Evolutionary conservation across 2,888 invertebrate genomes (phyloP).

Genomic region (Seira musarum): DNA sequence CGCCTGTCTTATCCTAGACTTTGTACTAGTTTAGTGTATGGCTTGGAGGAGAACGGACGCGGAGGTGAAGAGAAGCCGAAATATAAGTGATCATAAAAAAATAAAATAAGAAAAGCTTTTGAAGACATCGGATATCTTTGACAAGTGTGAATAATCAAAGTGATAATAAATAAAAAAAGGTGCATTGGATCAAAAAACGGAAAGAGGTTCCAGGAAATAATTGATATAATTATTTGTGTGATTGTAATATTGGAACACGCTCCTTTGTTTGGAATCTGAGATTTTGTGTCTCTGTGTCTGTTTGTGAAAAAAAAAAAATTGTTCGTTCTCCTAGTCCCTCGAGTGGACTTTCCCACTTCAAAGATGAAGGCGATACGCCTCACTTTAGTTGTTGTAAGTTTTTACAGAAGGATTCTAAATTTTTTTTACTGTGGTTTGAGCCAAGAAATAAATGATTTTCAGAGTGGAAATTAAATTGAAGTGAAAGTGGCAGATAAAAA

Average conservation of each 20-base stretch:
- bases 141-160: too few species aligned
- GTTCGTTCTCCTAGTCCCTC: conserved; percentile 27
- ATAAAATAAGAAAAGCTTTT: neutral
- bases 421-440: neutral
- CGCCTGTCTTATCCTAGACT: conserved; percentile 30
- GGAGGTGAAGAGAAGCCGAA: conserved; percentile 26
- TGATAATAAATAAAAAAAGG: neutral
- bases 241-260: too few species aligned
- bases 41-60: conserved; percentile 26
- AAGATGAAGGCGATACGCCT: conserved; percentile 42
- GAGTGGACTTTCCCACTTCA: conserved; percentile 33
- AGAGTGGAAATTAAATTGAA: conserved; percentile 10
- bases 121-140: neutral
- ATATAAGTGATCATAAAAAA: neutral
- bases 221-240: neutral
- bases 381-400: conserved; percentile 46
- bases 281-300: too few species aligned
- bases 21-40: conserved; percentile 52
- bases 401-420: neutral
- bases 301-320: too few species aligned
- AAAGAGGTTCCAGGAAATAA: conserved; percentile 13
- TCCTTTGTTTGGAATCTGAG: too few species aligned
- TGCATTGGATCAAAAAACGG: conserved; percentile 1
- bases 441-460: neutral
- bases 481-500: conserved; percentile 21